Evolutionary conservation across 2,113 vertebrate genomes (phyloP).

Genomic region (Sinocyclocheilus anophthalmus): DNA sequence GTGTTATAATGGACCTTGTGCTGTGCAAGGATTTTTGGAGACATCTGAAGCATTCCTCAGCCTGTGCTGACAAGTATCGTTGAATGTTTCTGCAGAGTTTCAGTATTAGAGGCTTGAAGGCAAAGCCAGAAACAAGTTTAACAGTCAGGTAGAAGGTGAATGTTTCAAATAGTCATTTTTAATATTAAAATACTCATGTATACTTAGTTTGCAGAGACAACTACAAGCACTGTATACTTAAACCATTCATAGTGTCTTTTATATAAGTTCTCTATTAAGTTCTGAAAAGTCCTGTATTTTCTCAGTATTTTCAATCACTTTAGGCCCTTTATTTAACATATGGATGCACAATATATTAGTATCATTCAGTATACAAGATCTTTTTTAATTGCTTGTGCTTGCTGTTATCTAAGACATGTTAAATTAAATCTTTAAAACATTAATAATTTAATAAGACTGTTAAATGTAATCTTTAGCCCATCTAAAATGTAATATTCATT

Average conservation of each 20-base stretch:
- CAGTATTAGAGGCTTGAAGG: neutral
- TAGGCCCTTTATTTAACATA: neutral
- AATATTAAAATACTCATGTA: neutral
- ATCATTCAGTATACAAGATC: too few relatives aligned
- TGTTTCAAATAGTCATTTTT: neutral
- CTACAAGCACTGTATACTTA: neutral
- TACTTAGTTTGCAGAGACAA: neutral
- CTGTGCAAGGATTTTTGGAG: slow-evolving; percentile 53
- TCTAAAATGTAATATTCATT: neutral
- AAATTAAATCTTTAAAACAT: neutral
- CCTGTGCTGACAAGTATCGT: slow-evolving; percentile 62
- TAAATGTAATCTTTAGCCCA: too few relatives aligned
- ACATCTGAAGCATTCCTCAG: slow-evolving; percentile 59
- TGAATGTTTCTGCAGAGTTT: slow-evolving; percentile 52
- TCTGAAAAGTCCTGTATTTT: neutral
- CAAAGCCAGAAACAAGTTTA: neutral
- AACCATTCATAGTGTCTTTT: neutral
- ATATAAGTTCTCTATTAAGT: neutral
- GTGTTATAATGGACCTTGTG: too few relatives aligned
- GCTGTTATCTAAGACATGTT: too few relatives aligned
- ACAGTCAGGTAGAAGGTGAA: neutral
- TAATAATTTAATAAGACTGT: neutral
- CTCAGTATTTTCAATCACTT: neutral
- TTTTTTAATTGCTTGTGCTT: too few relatives aligned
- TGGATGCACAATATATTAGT: neutral